Base-by-base conservation (phyloP, 53 echinoderm and acorn worm genomes). In the Crossaster papposus region DNA sequence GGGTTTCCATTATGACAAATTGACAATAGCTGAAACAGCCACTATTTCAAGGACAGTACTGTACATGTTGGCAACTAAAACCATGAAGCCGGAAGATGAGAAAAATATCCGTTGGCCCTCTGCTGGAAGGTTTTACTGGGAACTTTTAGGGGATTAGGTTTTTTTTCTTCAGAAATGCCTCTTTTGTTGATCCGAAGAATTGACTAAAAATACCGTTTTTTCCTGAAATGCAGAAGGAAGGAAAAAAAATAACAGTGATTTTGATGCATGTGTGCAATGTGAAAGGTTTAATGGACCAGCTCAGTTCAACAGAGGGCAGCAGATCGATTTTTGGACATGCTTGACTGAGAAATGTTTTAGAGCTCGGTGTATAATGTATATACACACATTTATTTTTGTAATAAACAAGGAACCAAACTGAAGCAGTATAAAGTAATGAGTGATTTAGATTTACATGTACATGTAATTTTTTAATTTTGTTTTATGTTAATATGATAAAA, bases 291-390 rank as follows among this genome's bases (percentile, higher is more conserved):
- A 23, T 20, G 62, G 17, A 13, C 33, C 31, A 35, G 62, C 32
- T 30, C 28, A 38, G 36, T 22, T 22, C 85, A 85, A 85, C 85
- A 85, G 85, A 85, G 85, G 85, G 85, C 85, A 85, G 85, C 72
- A 85, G 53, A 85, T 32, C 72, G 23, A 31, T 2, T 30, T 52
- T 54, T 54, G 1, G 20, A 71, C 51, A 72, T 71, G 53, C 22
- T 53, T 85, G 73, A 53, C 78, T 78, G 50, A 51, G 78, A 51
- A 0, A 36, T 26, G 4, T 26, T 3, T n/a, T 5, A 70, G 29
- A 29, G 12, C 44, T 44, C 44, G 6, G 9, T 38, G 38, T 2
- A 4, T 38, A 28, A 26, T 70, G 30, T 23, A 24, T 26, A 11
- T 70, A 26, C 28, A 26, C 29, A 15, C 15, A 20, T 58, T 58